Evolutionary conservation across 2,113 vertebrate genomes (phyloP).

Genomic region (Ailuropoda melanoleuca): DNA sequence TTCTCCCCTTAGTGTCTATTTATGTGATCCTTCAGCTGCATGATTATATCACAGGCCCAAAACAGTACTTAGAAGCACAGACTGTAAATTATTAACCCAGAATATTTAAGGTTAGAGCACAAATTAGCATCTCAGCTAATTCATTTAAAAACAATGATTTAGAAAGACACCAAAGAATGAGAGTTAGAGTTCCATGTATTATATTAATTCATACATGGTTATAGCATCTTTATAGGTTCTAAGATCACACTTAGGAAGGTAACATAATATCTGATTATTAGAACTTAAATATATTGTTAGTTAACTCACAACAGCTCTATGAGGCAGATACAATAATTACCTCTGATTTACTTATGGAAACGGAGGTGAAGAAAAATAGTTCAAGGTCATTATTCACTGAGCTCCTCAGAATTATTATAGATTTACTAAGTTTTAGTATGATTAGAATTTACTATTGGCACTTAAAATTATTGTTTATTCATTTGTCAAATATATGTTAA

Average conservation of each 20-base stretch:
- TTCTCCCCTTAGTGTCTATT: constrained; percentile 36
- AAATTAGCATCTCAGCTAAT: background rate
- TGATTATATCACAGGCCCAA: constrained; percentile 18
- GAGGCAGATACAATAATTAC: background rate
- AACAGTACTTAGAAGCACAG: constrained; percentile 58
- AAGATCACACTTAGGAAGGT: background rate
- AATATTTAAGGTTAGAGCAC: background rate
- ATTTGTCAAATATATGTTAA: background rate
- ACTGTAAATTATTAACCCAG: constrained; percentile 33
- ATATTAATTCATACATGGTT: background rate
- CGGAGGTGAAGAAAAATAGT: background rate
- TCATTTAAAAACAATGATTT: background rate
- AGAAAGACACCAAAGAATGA: background rate
- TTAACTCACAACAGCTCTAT: background rate
- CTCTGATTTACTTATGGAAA: background rate
- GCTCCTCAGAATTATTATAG: background rate
- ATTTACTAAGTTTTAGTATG: background rate
- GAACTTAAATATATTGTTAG: background rate
- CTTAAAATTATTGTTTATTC: background rate
- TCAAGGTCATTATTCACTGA: background rate
- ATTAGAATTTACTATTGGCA: background rate
- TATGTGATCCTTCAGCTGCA: constrained; percentile 71
- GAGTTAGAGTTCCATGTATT: background rate
- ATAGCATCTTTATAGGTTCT: background rate
- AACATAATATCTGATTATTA: background rate